Base-by-base conservation (phyloP, 2,113 vertebrate species). In the Perca fluviatilis region DNA sequence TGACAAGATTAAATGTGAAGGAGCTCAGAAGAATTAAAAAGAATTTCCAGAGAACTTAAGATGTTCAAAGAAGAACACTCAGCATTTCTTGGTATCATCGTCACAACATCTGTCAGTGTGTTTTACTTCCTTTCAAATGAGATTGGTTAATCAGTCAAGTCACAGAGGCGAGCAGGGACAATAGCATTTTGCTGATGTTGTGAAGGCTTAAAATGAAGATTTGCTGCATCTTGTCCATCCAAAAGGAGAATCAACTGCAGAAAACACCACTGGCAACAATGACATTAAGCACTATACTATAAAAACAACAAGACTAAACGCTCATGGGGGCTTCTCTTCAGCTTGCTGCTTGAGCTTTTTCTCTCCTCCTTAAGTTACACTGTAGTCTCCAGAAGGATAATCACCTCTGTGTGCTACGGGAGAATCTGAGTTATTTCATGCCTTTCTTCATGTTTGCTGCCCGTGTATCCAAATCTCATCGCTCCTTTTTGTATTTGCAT, bases 1-100 rank as follows among this genome's bases (percentile, higher is more conserved):
- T 91, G 91, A 88, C 77, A 40, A 91, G 94, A 94, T 94, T 94
- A 95, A 91, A 91, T 83, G 73, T 77, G 88, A 91, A 89, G 67
- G 80, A 81, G 79, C 88, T 91, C 23, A 94, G 86, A 87, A 82
- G 91, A 86, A 89, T 92, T 90, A 90, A 89, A 85, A 89, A 64
- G 82, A 89, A 89, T 92, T 88, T 92, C 53, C 67, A 77, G 80
- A 83, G 74, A 87, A 83, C 79, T 85, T 83, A 85, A 90, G 79
- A 92, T 63, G 79, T 84, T 88, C 72, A 80, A 85, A 89, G 86
- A 86, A 62, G 74, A 74, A 65, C 30, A 77, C 76, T 90, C 83
- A 68, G 90, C 85, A 56, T 91, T 92, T 91, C 75, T 91, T 78
- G 82, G 82, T 91, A 91, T 91, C 82, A 33, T 49, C 57, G 72